Conservation (phyloP, 1,140 invertebrate genomes). For the Scaptomyza hsui region DNA sequence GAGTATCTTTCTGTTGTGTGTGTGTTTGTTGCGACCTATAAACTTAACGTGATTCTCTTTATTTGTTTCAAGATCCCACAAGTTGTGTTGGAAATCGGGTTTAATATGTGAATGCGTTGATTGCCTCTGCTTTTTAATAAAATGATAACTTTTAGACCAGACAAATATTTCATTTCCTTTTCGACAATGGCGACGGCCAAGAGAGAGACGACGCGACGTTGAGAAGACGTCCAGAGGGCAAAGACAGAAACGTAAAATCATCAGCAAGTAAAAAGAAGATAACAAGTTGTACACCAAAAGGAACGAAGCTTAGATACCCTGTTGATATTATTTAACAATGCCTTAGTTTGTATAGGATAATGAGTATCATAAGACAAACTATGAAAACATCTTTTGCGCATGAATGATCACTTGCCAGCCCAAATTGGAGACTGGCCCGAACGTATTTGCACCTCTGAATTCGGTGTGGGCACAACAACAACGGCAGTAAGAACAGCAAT, state of each 20-base stretch:
- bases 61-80: conserved; percentile 64
- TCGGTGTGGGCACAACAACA: conserved; percentile 71
- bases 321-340: not conserved
- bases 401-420: conserved; percentile 77
- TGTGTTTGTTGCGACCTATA: conserved; percentile 54
- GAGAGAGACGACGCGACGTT: conserved; percentile 30
- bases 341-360: not conserved
- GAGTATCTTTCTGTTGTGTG: not conserved
- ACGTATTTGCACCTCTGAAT: conserved; percentile 83
- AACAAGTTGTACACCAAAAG: not conserved
- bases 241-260: conserved; percentile 69
- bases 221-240: conserved; percentile 24
- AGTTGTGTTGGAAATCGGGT: conserved; percentile 54
- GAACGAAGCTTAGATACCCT: conserved; percentile 15
- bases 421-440: conserved; percentile 77
- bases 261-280: conserved; percentile 57
- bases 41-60: conserved; percentile 51
- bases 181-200: conserved; percentile 44
- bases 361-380: conserved; percentile 35
- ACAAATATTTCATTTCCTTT: conserved; percentile 84
- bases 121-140: conserved; percentile 83
- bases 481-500: conserved; percentile 18
- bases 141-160: conserved; percentile 83
- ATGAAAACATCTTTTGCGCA: conserved; percentile 47
- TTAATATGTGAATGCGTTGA: conserved; percentile 83